Evolutionary conservation across 2,797 vertebrate genomes (phyloP), one percentile per base, ranked within the genome.

Genomic region (Coregonus ussuriensis): DNA sequence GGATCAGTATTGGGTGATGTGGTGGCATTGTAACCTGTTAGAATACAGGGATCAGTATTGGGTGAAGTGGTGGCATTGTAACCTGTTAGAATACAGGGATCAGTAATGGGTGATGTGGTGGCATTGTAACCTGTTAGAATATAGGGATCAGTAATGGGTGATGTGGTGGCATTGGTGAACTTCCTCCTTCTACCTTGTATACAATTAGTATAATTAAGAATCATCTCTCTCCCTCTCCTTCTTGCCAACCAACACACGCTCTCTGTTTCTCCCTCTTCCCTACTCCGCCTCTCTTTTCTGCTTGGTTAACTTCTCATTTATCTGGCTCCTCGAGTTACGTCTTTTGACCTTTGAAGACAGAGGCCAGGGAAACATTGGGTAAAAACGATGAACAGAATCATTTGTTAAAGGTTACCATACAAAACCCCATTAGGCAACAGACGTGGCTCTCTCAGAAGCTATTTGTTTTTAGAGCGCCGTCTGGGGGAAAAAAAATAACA

Each of bases 261-360:
- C 25, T 71, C 74, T 67, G 69, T 63, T 56, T 70, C 76, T 81
- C 74, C 72, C 62, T 41, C 29, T 11, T 25, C 21, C 7, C 62
- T 18, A 53, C 35, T 15, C 16, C 70, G 9, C 31, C 56, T 59
- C 25, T 77, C 87, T 71, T 83, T 77, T 85, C 83, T 87, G 84
- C 86, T 88, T 92, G 91, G 88, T 89, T 91, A 85, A 84, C 84
- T 91, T 91, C 91, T 88, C 88, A 90, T 93, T 90, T 91, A 85
- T 91, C 87, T 87, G 81, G 77, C 85, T 88, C 85, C 84, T 77
- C 84, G 82, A 90, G 84, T 86, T 15, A 29, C 66, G 79, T 72
- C 81, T 89, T 82, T 82, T 93, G 91, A 93, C 92, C 91, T 93
- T 93, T 92, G 84, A 54, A 75, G 78, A 88, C 63, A 25, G 79